A percentile compares a stretch with the other conserved stretches of the same genome.
Conservation (phyloP, 2,888 invertebrate species). For the Heliconius cydno region DNA sequence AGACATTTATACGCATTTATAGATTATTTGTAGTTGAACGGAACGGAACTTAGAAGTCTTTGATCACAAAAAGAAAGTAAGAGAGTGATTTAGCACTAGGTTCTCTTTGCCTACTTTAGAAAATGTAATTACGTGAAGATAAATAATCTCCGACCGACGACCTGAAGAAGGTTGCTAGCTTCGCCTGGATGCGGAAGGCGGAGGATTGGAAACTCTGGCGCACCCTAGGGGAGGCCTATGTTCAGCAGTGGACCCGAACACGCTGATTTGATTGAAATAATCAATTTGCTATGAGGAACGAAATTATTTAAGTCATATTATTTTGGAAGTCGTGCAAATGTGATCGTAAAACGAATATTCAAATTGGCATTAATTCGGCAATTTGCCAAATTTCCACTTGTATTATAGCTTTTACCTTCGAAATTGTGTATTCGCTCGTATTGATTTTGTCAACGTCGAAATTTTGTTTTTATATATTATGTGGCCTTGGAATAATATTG, state of each 20-base stretch:
- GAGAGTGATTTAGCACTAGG: neutral
- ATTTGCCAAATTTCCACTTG: conserved; percentile 15
- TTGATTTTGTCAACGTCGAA: conserved; percentile 10
- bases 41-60: neutral
- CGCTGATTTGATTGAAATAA: too few relatives aligned
- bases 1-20: neutral
- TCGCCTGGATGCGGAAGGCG: too few relatives aligned
- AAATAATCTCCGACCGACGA: neutral
- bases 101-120: neutral
- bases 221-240: too few relatives aligned
- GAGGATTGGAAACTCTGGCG: too few relatives aligned
- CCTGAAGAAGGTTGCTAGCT: too few relatives aligned
- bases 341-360: conserved; percentile 19
- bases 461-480: neutral
- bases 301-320: conserved; percentile 6
- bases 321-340: neutral
- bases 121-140: neutral
- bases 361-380: conserved; percentile 12
- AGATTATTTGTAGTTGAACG: neutral
- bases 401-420: conserved; percentile 3
- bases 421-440: conserved; percentile 2
- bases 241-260: too few relatives aligned
- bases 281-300: neutral
- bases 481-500: conserved; percentile 12
- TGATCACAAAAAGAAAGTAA: neutral